Evolutionary conservation across 2,888 invertebrate species (phyloP).

Genomic region (Nasonia oneida): DNA sequence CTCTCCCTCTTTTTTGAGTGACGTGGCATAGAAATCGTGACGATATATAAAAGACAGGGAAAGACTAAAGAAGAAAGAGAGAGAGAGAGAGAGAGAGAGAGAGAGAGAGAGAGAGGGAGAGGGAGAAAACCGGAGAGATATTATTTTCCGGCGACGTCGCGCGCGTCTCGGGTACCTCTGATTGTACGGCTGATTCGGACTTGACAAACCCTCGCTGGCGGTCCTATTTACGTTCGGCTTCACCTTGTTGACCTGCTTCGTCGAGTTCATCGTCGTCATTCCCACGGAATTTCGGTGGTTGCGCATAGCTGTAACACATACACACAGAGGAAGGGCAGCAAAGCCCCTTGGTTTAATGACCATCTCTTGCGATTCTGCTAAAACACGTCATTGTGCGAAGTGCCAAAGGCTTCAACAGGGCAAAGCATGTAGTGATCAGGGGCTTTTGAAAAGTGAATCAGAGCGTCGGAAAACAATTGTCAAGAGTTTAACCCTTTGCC

Average conservation of each 20-base stretch:
- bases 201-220: constrained; percentile 86
- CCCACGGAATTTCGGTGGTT: constrained; percentile 88
- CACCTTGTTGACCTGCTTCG: constrained; percentile 93
- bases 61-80: background rate
- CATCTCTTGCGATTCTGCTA: background rate
- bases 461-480: background rate
- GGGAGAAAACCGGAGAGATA: constrained; percentile 16
- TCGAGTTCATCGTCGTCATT: constrained; percentile 86
- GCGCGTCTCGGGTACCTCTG: constrained; percentile 79
- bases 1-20: background rate
- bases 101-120: background rate
- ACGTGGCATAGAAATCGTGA: background rate
- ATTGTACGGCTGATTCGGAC: constrained; percentile 85
- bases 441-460: background rate
- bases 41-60: background rate
- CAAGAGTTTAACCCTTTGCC: background rate
- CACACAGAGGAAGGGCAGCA: background rate
- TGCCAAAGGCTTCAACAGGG: background rate
- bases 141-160: constrained; percentile 10
- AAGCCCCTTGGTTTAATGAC: constrained; percentile 2
- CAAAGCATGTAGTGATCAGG: background rate
- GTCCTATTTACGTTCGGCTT: constrained; percentile 92
- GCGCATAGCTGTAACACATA: constrained; percentile 85
- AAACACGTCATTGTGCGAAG: background rate
- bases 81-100: background rate